phyloP scores from a whole-genome alignment of 2,888 invertebrate species.

The Hedya salicella region DNA sequence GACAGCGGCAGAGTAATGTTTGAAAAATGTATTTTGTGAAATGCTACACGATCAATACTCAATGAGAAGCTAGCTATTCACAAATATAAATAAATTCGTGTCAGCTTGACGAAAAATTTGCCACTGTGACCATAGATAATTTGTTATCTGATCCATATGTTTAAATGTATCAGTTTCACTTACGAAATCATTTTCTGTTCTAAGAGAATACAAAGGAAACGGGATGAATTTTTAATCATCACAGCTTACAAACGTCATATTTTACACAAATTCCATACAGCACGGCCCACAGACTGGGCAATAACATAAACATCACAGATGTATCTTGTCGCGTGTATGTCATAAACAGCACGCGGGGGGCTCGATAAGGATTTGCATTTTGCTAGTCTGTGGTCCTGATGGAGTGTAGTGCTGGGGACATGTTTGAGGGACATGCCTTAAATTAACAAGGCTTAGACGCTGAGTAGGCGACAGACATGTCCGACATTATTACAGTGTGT shows the following conservation, averaged over 20 bases:
- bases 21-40: constrained; percentile 10
- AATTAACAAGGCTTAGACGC: constrained; percentile 18
- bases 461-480: constrained; percentile 15
- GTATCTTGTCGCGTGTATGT: constrained; percentile 56
- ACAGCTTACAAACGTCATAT: constrained; percentile 27
- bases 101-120: background rate
- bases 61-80: too few relatives aligned
- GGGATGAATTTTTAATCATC: background rate
- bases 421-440: constrained; percentile 22
- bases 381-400: constrained; percentile 38
- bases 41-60: background rate
- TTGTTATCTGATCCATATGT: too few relatives aligned
- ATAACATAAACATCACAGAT: constrained; percentile 69
- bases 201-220: background rate
- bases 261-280: constrained; percentile 41
- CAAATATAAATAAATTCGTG: too few relatives aligned
- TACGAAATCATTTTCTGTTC: background rate
- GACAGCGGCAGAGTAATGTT: constrained; percentile 13
- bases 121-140: too few relatives aligned
- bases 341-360: constrained; percentile 63
- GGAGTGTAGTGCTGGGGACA: constrained; percentile 21
- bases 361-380: constrained; percentile 51
- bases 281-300: constrained; percentile 56
- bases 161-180: too few relatives aligned
- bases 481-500: background rate